Conservation (phyloP, 1,140 invertebrate species). For the Druon quercuslanigerum region DNA sequence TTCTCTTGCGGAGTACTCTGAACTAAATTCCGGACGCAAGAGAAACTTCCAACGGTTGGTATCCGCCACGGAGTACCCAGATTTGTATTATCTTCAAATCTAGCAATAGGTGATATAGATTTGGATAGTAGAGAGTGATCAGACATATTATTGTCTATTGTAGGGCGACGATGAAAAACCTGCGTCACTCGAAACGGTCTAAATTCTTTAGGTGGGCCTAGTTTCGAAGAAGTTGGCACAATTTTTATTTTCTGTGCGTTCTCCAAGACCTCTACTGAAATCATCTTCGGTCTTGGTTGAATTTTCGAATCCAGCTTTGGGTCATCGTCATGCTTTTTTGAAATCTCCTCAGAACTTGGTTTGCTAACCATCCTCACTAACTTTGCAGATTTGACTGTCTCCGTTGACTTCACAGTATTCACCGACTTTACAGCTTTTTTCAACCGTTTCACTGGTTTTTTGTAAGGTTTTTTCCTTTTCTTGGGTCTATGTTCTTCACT, state of each 20-base stretch:
- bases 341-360: background rate
- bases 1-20: slow-evolving; percentile 64
- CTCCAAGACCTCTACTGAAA: background rate
- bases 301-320: background rate
- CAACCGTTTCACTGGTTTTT: background rate
- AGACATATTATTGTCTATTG: slow-evolving; percentile 43
- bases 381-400: background rate
- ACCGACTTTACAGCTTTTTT: background rate
- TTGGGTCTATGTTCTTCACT: background rate
- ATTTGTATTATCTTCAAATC: slow-evolving; percentile 42
- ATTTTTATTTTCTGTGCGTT: background rate
- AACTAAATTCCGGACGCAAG: slow-evolving; percentile 53
- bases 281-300: background rate
- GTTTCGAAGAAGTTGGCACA: background rate
- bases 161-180: background rate
- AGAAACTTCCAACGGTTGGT: slow-evolving; percentile 50
- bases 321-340: background rate
- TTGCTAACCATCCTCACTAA: too few relatives aligned
- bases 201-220: background rate
- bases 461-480: background rate
- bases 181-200: slow-evolving; percentile 2
- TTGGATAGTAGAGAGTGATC: slow-evolving; percentile 59
- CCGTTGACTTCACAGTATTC: background rate
- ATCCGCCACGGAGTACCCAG: slow-evolving; percentile 61
- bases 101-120: slow-evolving; percentile 64